Evolutionary conservation across 2,797 vertebrate species (phyloP).

Genomic region (Heterohyrax brucei): DNA sequence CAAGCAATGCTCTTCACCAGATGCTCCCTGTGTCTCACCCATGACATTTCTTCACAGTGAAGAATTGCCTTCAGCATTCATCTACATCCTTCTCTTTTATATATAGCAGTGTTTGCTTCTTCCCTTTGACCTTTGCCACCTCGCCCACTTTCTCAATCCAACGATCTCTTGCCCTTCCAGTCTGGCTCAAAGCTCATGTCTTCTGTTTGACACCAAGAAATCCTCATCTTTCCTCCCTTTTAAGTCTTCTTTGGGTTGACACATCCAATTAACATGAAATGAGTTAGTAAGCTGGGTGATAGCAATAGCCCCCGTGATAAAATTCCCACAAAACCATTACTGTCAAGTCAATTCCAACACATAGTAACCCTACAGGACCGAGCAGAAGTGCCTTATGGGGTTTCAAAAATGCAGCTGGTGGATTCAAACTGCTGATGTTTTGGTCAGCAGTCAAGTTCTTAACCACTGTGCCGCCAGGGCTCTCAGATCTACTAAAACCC

Average conservation of each 20-base stretch:
- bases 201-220: not conserved
- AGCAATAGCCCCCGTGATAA: not conserved
- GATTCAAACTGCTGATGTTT: too few relatives aligned
- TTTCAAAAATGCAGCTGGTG: too few relatives aligned
- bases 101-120: accelerated
- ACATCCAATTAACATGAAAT: not conserved
- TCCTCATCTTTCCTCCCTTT: not conserved
- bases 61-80: not conserved
- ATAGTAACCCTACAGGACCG: too few relatives aligned
- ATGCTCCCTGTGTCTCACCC: accelerated
- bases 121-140: not conserved
- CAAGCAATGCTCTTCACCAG: not conserved
- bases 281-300: not conserved
- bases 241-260: not conserved
- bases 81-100: accelerated
- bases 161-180: not conserved
- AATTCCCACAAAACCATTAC: not conserved
- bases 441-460: too few relatives aligned
- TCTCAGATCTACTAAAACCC: not conserved
- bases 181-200: not conserved
- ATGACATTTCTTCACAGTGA: not conserved
- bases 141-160: not conserved
- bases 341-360: too few relatives aligned
- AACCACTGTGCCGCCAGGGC: too few relatives aligned
- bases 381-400: too few relatives aligned